phyloP scores from a whole-genome alignment of 2,888 invertebrate species.

The Tenthredo notha region DNA sequence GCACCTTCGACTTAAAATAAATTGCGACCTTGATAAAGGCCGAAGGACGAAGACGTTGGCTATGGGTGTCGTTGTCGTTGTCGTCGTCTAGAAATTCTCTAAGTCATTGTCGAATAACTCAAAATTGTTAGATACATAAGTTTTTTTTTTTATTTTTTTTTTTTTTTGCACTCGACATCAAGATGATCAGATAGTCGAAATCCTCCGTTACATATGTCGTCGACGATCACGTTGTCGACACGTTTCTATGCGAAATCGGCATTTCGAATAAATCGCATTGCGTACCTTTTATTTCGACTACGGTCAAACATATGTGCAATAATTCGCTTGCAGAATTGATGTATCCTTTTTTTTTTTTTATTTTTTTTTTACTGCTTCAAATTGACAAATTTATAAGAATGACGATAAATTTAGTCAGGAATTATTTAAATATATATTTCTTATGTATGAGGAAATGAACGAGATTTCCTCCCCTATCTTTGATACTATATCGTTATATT shows the following conservation, averaged over 20 bases:
- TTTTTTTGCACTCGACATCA: not conserved
- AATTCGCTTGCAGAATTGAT: not conserved
- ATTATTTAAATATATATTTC: too few relatives aligned
- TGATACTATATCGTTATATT: too few relatives aligned
- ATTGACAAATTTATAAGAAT: too few relatives aligned
- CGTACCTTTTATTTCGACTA: not conserved
- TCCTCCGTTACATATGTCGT: not conserved
- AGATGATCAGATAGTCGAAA: not conserved
- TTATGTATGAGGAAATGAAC: too few relatives aligned
- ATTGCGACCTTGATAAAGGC: conserved; percentile 46
- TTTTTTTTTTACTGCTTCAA: too few relatives aligned
- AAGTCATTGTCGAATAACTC: conserved; percentile 39
- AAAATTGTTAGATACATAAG: not conserved
- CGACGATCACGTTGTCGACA: conserved; percentile 22
- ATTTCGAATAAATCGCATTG: not conserved
- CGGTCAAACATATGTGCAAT: not conserved
- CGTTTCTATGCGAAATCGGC: not conserved
- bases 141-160: not conserved
- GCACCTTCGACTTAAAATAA: conserved; percentile 46
- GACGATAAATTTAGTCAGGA: too few relatives aligned
- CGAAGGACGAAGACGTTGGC: conserved; percentile 20
- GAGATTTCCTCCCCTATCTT: too few relatives aligned
- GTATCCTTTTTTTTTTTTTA: too few relatives aligned
- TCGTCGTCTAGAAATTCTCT: not conserved
- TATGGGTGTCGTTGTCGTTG: not conserved